phyloP scores from a whole-genome alignment of 2,888 invertebrate species.

The Clistopyga incitator region DNA sequence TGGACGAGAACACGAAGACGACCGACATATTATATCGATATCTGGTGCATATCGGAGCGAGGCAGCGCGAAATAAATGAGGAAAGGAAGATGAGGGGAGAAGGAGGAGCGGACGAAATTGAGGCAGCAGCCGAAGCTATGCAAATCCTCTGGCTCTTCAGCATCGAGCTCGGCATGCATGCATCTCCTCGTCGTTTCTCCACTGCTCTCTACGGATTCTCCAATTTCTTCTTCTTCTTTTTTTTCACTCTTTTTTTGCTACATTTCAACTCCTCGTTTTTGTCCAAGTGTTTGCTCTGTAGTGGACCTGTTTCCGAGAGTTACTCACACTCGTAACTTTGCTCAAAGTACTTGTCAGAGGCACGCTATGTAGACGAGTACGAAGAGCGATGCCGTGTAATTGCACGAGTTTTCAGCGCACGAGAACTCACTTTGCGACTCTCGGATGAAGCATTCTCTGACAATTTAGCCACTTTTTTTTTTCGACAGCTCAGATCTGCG shows the following conservation, averaged over 20 bases:
- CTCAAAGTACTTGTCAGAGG: neutral
- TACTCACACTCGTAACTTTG: neutral
- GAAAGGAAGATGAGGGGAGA: slow-evolving; percentile 22
- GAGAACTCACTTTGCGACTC: neutral
- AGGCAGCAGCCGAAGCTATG: neutral
- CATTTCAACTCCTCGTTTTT: slow-evolving; percentile 11
- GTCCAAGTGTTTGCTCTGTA: neutral
- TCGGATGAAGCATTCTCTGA: too few relatives aligned
- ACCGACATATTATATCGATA: slow-evolving; percentile 73
- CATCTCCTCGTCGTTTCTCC: neutral
- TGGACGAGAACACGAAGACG: slow-evolving; percentile 34
- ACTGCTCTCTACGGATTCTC: neutral
- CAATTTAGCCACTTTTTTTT: too few relatives aligned
- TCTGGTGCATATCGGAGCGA: slow-evolving; percentile 76
- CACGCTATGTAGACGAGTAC: neutral
- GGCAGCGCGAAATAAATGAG: slow-evolving; percentile 28
- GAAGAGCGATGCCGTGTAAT: neutral
- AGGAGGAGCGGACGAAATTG: slow-evolving; percentile 30
- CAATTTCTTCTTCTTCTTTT: too few relatives aligned
- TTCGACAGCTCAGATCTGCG: too few relatives aligned
- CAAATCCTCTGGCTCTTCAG: slow-evolving; percentile 1
- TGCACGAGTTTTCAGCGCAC: neutral
- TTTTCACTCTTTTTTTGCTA: slow-evolving; percentile 14
- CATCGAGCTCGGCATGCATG: neutral
- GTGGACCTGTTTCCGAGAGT: slow-evolving; percentile 8